phyloP scores from a whole-genome alignment of 2,797 vertebrate genomes.

The Oreochromis mossambicus region DNA sequence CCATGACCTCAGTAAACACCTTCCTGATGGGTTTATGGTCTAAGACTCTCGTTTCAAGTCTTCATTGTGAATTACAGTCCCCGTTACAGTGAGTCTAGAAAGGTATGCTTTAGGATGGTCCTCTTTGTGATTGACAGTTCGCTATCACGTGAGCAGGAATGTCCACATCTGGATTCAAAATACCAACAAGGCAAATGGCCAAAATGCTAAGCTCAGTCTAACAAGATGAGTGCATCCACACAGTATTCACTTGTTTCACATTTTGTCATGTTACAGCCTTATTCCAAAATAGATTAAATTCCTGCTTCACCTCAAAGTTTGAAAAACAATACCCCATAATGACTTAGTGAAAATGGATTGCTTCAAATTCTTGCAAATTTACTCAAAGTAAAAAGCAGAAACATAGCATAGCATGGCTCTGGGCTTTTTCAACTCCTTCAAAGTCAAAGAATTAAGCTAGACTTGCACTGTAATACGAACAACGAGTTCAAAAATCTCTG shows the following conservation, averaged over 20 bases:
- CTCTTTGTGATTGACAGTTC: accelerated
- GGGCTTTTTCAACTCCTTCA: background rate
- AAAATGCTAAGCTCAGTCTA: background rate
- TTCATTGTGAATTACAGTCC: background rate
- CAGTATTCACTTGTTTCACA: background rate
- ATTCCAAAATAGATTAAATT: background rate
- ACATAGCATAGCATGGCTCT: background rate
- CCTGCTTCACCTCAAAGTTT: background rate
- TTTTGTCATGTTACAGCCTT: background rate
- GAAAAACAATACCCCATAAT: background rate
- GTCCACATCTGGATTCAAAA: background rate
- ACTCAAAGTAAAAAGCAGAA: background rate
- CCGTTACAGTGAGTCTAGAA: background rate
- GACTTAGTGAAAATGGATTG: background rate
- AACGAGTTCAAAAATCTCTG: accelerated
- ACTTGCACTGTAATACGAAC: background rate
- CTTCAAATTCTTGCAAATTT: background rate
- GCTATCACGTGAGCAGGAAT: background rate
- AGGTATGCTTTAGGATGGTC: background rate
- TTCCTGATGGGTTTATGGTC: background rate
- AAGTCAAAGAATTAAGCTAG: background rate
- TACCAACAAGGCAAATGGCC: background rate
- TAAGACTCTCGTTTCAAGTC: background rate
- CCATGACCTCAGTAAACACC: background rate
- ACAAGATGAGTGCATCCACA: background rate